phyloP scores from a whole-genome alignment of 2,113 vertebrate species.

The Apodemus sylvaticus region DNA sequence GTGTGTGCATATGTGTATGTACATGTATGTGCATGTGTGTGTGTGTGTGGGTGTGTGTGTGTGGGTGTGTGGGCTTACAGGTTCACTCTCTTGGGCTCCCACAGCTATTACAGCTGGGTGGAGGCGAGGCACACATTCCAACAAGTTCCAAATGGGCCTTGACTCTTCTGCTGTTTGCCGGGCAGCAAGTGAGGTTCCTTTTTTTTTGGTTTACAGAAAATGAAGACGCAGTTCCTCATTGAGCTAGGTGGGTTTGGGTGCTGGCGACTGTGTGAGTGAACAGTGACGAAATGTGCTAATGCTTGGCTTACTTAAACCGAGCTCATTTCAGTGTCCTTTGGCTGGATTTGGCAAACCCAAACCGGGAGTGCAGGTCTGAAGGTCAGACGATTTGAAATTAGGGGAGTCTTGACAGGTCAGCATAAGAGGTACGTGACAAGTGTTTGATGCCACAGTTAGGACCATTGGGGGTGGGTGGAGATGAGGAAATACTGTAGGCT shows the following conservation, averaged over 20 bases:
- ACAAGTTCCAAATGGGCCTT: background rate
- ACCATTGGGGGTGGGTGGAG: background rate
- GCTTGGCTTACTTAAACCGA: background rate
- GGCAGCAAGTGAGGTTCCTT: background rate
- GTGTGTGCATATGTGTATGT: too few species aligned
- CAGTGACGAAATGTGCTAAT: background rate
- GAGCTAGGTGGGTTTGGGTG: background rate
- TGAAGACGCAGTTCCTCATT: background rate
- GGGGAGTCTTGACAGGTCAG: background rate
- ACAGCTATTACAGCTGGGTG: background rate
- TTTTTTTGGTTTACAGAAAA: background rate
- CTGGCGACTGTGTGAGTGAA: background rate
- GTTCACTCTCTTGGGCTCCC: background rate
- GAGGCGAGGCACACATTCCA: background rate
- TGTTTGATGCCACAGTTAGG: background rate
- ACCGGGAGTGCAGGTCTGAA: background rate
- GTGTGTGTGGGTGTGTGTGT: too few species aligned
- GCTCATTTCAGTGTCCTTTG: background rate
- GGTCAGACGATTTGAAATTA: background rate
- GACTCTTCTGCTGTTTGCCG: background rate
- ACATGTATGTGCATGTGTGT: too few species aligned
- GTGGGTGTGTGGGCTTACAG: background rate
- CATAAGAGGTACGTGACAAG: background rate
- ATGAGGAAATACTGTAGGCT: background rate
- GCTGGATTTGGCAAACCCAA: slow-evolving; percentile 22